Evolutionary conservation across 2,113 vertebrate genomes (phyloP).

Genomic region (Phaethornis superciliosus): DNA sequence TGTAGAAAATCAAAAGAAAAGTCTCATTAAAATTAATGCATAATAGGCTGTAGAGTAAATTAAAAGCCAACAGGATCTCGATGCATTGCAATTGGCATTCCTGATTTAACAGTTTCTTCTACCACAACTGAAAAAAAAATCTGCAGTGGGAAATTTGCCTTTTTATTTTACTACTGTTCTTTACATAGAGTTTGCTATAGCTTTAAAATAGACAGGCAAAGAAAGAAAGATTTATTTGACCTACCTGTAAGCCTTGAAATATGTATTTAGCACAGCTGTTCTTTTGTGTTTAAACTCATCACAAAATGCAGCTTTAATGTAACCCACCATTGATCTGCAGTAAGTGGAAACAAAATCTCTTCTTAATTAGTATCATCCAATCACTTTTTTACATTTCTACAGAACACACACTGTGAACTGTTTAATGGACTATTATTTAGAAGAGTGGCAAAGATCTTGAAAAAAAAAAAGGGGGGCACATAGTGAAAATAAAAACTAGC

Average conservation of each 20-base stretch:
- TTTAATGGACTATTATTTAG: slow-evolving; percentile 86
- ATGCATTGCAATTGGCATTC: background rate
- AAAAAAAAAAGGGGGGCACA: slow-evolving; percentile 42
- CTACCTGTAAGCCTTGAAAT: slow-evolving; percentile 81
- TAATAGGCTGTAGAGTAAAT: slow-evolving; percentile 38
- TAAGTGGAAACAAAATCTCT: slow-evolving; percentile 84
- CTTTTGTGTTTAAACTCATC: slow-evolving; percentile 80
- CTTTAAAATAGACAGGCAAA: slow-evolving; percentile 41
- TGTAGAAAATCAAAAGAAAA: slow-evolving; percentile 34
- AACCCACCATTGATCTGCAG: slow-evolving; percentile 83
- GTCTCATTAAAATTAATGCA: slow-evolving; percentile 38
- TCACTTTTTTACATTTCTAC: slow-evolving; percentile 82
- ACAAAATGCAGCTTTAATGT: slow-evolving; percentile 78
- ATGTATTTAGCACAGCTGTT: slow-evolving; percentile 83
- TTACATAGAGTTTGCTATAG: slow-evolving; percentile 53
- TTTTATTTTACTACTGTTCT: slow-evolving; percentile 54
- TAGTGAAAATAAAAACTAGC: slow-evolving; percentile 76
- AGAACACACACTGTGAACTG: slow-evolving; percentile 82
- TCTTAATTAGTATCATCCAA: slow-evolving; percentile 88
- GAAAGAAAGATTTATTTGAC: slow-evolving; percentile 71
- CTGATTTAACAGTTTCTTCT: slow-evolving; percentile 34
- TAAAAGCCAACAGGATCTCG: slow-evolving; percentile 50
- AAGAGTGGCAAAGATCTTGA: slow-evolving; percentile 74
- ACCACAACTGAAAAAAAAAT: slow-evolving; percentile 31
- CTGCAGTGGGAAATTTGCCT: slow-evolving; percentile 57